A percentile compares a stretch with the other conserved stretches of the same genome.
These are phyloP conservation scores for Condylostylus longicornis DNA, from an alignment of 1,140 invertebrate species.

Conservation along the genomic window DNA sequence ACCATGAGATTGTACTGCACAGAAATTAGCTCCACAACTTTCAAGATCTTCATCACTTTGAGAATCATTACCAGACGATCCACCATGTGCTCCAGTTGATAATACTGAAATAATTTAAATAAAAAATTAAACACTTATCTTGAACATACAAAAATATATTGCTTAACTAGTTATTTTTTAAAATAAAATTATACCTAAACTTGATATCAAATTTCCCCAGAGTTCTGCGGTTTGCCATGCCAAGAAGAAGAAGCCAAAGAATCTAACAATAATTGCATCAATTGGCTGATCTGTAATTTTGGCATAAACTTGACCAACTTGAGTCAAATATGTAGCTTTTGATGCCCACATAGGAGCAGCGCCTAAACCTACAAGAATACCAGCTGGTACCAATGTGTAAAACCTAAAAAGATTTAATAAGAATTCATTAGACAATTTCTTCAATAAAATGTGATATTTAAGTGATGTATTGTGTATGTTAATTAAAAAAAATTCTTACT, in stretches of 20 bases:
- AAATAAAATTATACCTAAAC: conserved; percentile 47
- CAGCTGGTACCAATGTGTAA: conserved; percentile 83
- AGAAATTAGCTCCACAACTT: conserved; percentile 71
- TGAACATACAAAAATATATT: background rate
- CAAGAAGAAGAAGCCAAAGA: conserved; percentile 97
- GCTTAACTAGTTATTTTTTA: too few species aligned
- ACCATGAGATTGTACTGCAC: conserved; percentile 49
- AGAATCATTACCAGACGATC: conserved; percentile 32
- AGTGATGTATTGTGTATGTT: background rate
- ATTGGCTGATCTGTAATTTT: conserved; percentile 72
- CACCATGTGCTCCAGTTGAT: conserved; percentile 55
- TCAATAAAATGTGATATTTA: background rate
- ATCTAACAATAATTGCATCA: conserved; percentile 81
- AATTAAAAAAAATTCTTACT: conserved; percentile 6
- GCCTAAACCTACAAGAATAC: conserved; percentile 73
- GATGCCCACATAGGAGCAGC: conserved; percentile 94
- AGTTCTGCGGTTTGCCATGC: conserved; percentile 90
- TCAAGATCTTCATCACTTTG: conserved; percentile 39
- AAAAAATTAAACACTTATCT: background rate
- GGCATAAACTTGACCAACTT: conserved; percentile 76
- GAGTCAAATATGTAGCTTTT: conserved; percentile 88
- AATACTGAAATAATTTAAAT: conserved; percentile 36
- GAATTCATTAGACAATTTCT: background rate
- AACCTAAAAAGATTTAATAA: conserved; percentile 34
- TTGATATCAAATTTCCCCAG: conserved; percentile 94